Evolutionary conservation across 2,888 invertebrate genomes (phyloP), one percentile per base, ranked within the genome.

Genomic region (Eilema griseolum): DNA sequence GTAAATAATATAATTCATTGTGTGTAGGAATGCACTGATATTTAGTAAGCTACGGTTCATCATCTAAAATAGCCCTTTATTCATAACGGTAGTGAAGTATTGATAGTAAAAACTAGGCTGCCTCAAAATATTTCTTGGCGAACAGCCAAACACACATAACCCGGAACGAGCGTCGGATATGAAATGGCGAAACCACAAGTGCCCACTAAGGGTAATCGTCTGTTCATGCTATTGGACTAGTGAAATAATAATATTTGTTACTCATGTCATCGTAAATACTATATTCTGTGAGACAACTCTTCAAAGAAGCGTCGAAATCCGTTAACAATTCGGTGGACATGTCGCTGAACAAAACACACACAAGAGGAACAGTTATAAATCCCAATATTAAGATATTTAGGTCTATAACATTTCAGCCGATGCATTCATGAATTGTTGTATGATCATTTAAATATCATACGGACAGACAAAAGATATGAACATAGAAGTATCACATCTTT

Each of bases 11-110:
- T n/a, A n/a, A n/a, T n/a, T n/a, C n/a, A n/a, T n/a, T n/a, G n/a
- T n/a, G n/a, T n/a, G n/a, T 28, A 28, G 5, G 28, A 4, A 28
- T 5, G 3, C 5, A 5, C 28, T 4, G 28, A 28, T 4, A n/a
- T 5, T 28, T 4, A 4, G 5, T 5, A 20, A 7, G 20, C 20
- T 46, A 20, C 46, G 7, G 4, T 46, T 20, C 20, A 0, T 46
- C 46, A 46, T 46, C 46, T 46, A 20, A 46, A 46, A 46, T 46
- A 20, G 46, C 20, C 46, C 46, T 46, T 46, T 52, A 52, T 52
- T 52, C 52, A 52, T n/a, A 52, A 52, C n/a, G 52, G n/a, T n/a
- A n/a, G 52, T 52, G 52, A 52, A 52, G 59, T 26, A 59, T 59
- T 59, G 26, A 4, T 59, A 59, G 59, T 26, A 26, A 59, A 59